phyloP scores from a whole-genome alignment of 2,113 vertebrate genomes.

The Alligator mississippiensis region DNA sequence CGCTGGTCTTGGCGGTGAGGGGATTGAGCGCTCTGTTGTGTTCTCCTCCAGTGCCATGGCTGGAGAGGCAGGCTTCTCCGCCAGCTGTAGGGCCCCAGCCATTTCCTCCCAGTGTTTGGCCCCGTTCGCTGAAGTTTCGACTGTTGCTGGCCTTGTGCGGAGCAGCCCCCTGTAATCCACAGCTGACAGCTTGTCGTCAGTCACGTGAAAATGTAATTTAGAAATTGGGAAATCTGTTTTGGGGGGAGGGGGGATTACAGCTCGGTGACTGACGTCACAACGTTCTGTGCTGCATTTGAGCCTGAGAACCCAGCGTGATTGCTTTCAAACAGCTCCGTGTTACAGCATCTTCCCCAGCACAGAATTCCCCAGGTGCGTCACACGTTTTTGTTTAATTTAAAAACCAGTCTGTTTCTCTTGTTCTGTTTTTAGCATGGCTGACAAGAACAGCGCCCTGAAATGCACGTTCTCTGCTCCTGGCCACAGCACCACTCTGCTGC shows the following conservation, averaged over 20 bases:
- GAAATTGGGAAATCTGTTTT: not conserved
- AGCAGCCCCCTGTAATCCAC: not conserved
- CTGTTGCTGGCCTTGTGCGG: not conserved
- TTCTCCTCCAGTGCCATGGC: not conserved
- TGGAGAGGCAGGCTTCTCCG: not conserved
- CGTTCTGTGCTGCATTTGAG: not conserved
- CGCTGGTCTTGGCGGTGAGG: not conserved
- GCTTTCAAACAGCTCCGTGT: not conserved
- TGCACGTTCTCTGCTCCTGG: slow-evolving; percentile 94
- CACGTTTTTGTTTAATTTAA: slow-evolving; percentile 16
- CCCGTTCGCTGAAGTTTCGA: not conserved
- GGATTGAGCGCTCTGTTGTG: not conserved
- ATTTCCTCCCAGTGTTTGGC: not conserved
- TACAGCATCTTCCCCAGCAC: not conserved
- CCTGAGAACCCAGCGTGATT: not conserved
- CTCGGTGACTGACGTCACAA: not conserved
- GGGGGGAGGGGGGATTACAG: slow-evolving; percentile 16
- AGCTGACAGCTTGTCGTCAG: not conserved
- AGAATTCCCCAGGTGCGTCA: slow-evolving; percentile 5
- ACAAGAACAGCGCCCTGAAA: slow-evolving; percentile 91
- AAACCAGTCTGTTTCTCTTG: slow-evolving; percentile 56
- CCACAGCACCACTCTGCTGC: slow-evolving; percentile 92
- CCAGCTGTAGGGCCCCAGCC: rapidly evolving
- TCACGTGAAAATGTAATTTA: rapidly evolving
- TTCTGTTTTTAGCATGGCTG: slow-evolving; percentile 88